phyloP scores from a whole-genome alignment of 2,888 invertebrate genomes.

The Oscheius sp. region DNA sequence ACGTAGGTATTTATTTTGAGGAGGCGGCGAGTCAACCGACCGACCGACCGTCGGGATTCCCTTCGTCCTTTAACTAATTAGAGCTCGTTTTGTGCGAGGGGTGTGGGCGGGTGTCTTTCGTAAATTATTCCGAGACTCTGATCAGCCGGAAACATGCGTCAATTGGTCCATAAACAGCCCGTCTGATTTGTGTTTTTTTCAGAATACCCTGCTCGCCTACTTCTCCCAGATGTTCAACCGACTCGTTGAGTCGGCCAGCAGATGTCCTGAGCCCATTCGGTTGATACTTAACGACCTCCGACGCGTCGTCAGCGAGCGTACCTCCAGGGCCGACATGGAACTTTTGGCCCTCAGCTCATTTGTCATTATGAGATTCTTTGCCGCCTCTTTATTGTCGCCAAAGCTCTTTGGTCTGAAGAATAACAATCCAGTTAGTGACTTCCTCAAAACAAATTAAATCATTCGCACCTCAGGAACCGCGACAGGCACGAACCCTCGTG shows the following conservation, averaged over 20 bases:
- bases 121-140: conserved; percentile 26
- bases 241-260: conserved; percentile 62
- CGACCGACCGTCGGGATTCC: not conserved
- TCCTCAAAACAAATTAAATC: not conserved
- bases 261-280: conserved; percentile 67
- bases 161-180: conserved; percentile 9
- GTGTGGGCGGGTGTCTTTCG: conserved; percentile 23
- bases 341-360: conserved; percentile 71
- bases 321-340: conserved; percentile 57
- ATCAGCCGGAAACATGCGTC: conserved; percentile 32
- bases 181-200: conserved; percentile 1
- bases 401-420: conserved; percentile 67
- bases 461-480: conserved; percentile 55
- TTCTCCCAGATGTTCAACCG: conserved; percentile 65
- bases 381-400: conserved; percentile 71
- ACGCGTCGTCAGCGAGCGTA: conserved; percentile 60
- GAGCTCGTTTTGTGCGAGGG: not conserved
- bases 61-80: conserved; percentile 11
- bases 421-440: conserved; percentile 60
- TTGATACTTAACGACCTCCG: conserved; percentile 66
- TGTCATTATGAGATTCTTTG: conserved; percentile 72
- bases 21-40: conserved; percentile 23
- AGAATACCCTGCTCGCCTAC: conserved; percentile 64
- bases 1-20: conserved; percentile 24
- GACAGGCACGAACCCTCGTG: conserved; percentile 67